Evolutionary conservation across 2,797 vertebrate species (phyloP), one percentile per base, ranked within the genome.

Genomic region (Siniperca scherzeri): DNA sequence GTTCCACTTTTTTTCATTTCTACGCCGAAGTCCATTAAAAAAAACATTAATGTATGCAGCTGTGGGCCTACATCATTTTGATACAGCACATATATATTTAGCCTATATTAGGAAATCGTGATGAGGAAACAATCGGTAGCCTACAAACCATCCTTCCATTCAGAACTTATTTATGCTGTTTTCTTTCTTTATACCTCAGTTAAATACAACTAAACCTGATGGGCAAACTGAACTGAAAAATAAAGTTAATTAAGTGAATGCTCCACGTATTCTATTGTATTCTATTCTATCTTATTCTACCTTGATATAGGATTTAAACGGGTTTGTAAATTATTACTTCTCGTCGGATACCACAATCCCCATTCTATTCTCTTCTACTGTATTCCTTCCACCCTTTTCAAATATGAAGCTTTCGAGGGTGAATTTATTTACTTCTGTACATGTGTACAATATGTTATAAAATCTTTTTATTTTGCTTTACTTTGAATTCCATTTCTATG

Each of bases 321-420:
- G 36, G 36, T 7, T 5, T 36, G 36, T 36, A 5, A 36, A 36
- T 36, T 36, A 36, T 36, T 36, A 36, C 6, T 5, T 36, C 36
- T 36, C 36, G 36, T 36, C 36, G 36, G 36, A 36, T 7, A 36
- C 1, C 36, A 30, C 30, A 30, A 36, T 12, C 40, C 40, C 11
- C 12, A 59, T 73, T 57, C n/a, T 61, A 52, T 56, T 72, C n/a
- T 61, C 42, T 56, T 72, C 25, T 33, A n/a, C 33, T 62, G 3
- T 38, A 12, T 42, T 7, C 13, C 4, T 2, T 60, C 1, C 12
- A 52, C 7, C 22, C 8, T 2, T 4, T 30, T 21, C 1, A 44
- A 30, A 42, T 21, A 19, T 44, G 36, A 55, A 12, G 16, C 5
- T 7, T 40, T 40, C 5, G 17, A 50, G 1, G 9, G 5, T 6